phyloP scores from a whole-genome alignment of 2,113 vertebrate species.

The Cololabis saira region DNA sequence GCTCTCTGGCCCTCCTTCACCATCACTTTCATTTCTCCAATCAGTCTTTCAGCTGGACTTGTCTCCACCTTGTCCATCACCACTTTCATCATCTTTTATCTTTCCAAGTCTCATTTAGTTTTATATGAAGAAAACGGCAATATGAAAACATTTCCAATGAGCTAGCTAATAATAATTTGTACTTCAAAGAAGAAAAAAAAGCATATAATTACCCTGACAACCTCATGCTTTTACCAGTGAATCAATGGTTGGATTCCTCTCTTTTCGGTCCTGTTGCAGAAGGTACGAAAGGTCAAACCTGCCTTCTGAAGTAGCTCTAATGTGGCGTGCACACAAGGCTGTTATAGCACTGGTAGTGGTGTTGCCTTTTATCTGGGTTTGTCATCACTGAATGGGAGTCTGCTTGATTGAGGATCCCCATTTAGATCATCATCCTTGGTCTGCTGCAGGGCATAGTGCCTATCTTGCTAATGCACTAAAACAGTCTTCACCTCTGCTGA shows the following conservation, averaged over 20 bases:
- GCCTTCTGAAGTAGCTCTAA: conserved; percentile 43
- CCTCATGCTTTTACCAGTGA: conserved; percentile 3
- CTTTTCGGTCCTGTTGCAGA: neutral
- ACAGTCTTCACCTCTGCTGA: conserved; percentile 24
- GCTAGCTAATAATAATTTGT: conserved; percentile 12
- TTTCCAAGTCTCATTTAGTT: conserved; percentile 1
- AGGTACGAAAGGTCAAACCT: conserved; percentile 61
- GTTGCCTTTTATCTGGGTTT: conserved; percentile 60
- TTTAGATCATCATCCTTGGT: conserved; percentile 58
- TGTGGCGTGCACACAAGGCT: conserved; percentile 51
- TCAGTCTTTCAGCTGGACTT: conserved; percentile 26
- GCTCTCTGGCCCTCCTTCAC: conserved; percentile 21
- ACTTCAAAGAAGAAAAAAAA: conserved; percentile 30
- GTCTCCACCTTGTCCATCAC: conserved; percentile 17
- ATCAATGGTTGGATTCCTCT: conserved; percentile 16
- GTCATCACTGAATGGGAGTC: conserved; percentile 52
- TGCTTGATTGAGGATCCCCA: conserved; percentile 57
- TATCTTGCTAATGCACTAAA: conserved; percentile 42
- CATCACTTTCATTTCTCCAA: conserved; percentile 16
- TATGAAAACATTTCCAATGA: neutral
- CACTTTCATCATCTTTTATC: conserved; percentile 27
- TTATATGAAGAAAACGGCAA: neutral
- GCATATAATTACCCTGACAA: conserved; percentile 5
- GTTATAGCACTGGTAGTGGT: conserved; percentile 44
- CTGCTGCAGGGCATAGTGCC: conserved; percentile 46